Base-by-base conservation (phyloP, 2,113 vertebrate species). In the Rhagologus leucostigma region DNA sequence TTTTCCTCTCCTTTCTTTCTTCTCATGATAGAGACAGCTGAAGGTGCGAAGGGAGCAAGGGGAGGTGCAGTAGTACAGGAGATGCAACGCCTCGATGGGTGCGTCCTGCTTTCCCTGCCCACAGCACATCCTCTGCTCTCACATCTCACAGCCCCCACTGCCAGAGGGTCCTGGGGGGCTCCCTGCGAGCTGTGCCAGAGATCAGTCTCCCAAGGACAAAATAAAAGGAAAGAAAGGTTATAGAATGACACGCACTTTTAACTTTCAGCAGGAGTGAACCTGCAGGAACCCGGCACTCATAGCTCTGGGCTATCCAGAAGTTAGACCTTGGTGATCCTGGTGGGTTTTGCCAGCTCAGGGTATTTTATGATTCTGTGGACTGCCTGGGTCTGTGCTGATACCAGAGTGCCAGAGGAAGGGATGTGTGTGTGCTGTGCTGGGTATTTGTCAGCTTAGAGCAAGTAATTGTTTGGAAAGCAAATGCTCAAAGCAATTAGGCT, bases 391-490 rank as follows among this genome's bases (percentile, higher is more conserved):
- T 0, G 0, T 1, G 22, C 22, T 76, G 87, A 30, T 29, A 27
- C 5, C 65, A 35, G 55, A 20, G n/a, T 71, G 73, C 68, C 29
- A 81, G 49, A 79, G 67, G 53, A 56, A 49, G 24, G 55, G 87
- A 44, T 37, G 24, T 22, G 53, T 71, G 89, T 84, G 85, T 37
- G 78, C 78, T 87, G 50, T 10, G 47, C 71, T 62, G 82, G 76
- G 73, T 3, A 6, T 84, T 90, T 50, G 22, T 96, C 69, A 52
- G 93, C 71, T 81, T 42, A 84, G 76, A 95, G 84, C 53, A 88
- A 96, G 80, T 81, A 75, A 47, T 90, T 94, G 73, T 96, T 96
- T 91, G 85, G 78, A 91, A 96, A 89, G 71, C 71, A 96, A 94
- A 88, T 42, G 75, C 79, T 95, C 76, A 78, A 62, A 95, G 88